Percentiles rank a stretch among this genome's conserved stretches.
Conservation (phyloP, 2,113 vertebrate genomes). For the Epinephelus lanceolatus region DNA sequence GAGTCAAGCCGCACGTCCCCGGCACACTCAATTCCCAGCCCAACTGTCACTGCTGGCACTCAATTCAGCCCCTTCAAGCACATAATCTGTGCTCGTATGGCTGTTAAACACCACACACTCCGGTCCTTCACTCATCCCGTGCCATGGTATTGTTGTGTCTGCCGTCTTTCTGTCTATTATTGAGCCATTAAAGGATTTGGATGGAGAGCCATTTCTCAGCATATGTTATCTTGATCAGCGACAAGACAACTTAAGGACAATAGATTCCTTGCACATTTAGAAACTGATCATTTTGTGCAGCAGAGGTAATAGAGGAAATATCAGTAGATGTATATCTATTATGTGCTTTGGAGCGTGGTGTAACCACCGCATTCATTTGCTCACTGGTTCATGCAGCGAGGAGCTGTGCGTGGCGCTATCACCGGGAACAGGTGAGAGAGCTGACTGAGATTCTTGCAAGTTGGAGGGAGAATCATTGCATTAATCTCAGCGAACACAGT, state of each 20-base stretch:
- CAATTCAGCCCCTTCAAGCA: slow-evolving; percentile 84
- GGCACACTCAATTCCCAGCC: slow-evolving; percentile 85
- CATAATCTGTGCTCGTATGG: slow-evolving; percentile 86
- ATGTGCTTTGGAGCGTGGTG: background rate
- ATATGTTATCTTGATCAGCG: slow-evolving; percentile 76
- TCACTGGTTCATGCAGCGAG: slow-evolving; percentile 12
- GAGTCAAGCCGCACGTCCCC: slow-evolving; percentile 78
- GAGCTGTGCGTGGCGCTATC: slow-evolving; percentile 17
- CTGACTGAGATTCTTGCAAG: slow-evolving; percentile 43
- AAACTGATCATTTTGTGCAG: slow-evolving; percentile 24
- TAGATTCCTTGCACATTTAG: slow-evolving; percentile 44
- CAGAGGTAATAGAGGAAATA: background rate
- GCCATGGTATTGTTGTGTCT: slow-evolving; percentile 78
- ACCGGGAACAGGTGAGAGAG: slow-evolving; percentile 31
- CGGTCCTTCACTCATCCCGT: slow-evolving; percentile 72
- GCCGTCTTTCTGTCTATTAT: slow-evolving; percentile 63
- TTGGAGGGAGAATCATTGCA: slow-evolving; percentile 56
- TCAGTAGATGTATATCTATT: background rate
- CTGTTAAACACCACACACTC: slow-evolving; percentile 81
- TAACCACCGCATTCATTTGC: slow-evolving; percentile 5
- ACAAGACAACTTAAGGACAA: slow-evolving; percentile 68
- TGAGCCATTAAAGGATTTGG: slow-evolving; percentile 76
- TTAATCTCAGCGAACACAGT: slow-evolving; percentile 72
- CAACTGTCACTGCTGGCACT: slow-evolving; percentile 89
- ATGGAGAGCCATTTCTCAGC: slow-evolving; percentile 60